Evolutionary conservation across 2,888 invertebrate species (phyloP).

Genomic region (Zygaena filipendulae): DNA sequence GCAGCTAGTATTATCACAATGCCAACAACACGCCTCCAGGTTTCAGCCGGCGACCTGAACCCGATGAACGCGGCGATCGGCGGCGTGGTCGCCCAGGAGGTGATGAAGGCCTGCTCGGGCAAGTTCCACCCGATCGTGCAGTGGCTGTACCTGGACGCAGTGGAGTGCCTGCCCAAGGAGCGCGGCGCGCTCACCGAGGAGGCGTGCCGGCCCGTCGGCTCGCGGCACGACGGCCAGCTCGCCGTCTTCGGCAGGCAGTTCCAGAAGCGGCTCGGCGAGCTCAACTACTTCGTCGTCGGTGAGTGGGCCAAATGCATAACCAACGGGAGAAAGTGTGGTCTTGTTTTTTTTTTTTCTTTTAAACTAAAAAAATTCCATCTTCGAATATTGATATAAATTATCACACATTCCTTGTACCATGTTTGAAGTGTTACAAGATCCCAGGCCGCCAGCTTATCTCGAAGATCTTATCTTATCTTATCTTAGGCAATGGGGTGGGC

Average conservation of each 20-base stretch:
- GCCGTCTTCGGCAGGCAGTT: slow-evolving; percentile 93
- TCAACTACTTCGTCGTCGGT: slow-evolving; percentile 83
- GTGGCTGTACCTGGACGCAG: slow-evolving; percentile 95
- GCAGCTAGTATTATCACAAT: too few species aligned
- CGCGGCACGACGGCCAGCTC: slow-evolving; percentile 89
- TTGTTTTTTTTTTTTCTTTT: slow-evolving; percentile 8
- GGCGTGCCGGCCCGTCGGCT: slow-evolving; percentile 75
- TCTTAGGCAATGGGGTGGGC: too few species aligned
- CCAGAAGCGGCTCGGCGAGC: slow-evolving; percentile 82
- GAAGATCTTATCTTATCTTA: too few species aligned
- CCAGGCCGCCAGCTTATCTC: too few species aligned
- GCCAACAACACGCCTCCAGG: too few species aligned
- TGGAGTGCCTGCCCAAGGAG: slow-evolving; percentile 90
- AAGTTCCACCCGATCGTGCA: slow-evolving; percentile 95
- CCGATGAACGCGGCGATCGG: slow-evolving; percentile 96
- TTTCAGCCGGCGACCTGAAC: slow-evolving; percentile 81
- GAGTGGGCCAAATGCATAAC: too few species aligned
- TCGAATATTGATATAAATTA: too few species aligned
- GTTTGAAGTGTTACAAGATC: too few species aligned
- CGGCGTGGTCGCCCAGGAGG: slow-evolving; percentile 97
- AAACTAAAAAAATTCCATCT: neutral
- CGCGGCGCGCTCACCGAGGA: slow-evolving; percentile 73
- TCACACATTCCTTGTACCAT: too few species aligned
- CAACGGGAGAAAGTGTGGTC: too few species aligned
- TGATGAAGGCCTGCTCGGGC: slow-evolving; percentile 97